phyloP scores from a whole-genome alignment of 2,797 vertebrate species.

The Capromys pilorides region DNA sequence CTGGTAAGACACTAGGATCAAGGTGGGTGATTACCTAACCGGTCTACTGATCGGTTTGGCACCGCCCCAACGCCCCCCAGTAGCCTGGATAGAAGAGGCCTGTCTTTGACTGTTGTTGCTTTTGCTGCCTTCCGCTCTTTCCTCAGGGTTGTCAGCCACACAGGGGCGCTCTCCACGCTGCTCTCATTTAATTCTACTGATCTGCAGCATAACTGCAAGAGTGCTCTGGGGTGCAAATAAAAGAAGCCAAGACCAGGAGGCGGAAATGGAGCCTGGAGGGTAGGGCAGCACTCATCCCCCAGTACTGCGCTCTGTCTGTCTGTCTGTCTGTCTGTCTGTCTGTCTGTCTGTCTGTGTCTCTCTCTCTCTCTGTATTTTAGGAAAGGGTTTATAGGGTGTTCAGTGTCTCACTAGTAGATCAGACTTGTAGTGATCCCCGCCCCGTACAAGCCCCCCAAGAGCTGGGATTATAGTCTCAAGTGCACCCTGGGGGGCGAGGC shows the following conservation, averaged over 20 bases:
- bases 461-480: no score
- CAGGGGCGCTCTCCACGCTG: background rate
- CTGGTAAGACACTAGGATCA: background rate
- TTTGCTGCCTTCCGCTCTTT: background rate
- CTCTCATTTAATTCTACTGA: background rate
- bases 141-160: background rate
- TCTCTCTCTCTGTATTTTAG: no score
- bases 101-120: no score
- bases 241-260: background rate
- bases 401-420: no score
- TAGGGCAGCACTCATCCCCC: background rate
- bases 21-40: background rate
- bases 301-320: no score
- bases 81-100: no score
- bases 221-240: background rate
- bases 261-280: background rate
- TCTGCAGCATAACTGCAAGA: background rate
- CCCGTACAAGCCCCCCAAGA: no score
- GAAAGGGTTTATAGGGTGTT: no score
- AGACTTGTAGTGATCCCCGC: no score
- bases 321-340: no score
- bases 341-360: background rate
- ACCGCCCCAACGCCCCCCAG: accelerated
- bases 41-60: background rate
- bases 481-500: no score